Evolutionary conservation across 2,888 invertebrate species (phyloP).

Genomic region (Catocala nupta): DNA sequence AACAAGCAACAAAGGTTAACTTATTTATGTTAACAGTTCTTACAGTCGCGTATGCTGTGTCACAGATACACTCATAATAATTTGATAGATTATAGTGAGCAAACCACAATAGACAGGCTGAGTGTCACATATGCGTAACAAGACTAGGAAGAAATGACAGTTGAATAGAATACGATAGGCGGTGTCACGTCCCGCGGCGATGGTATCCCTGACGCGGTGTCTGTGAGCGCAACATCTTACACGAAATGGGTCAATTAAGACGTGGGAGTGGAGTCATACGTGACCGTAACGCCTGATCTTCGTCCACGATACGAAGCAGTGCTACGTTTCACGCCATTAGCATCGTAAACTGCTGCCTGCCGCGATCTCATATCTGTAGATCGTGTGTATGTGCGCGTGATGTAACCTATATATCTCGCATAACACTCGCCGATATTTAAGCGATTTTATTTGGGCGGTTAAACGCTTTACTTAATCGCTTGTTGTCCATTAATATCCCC

Average conservation of each 20-base stretch:
- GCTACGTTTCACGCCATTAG: constrained; percentile 82
- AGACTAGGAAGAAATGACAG: constrained; percentile 53
- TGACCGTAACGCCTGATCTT: constrained; percentile 84
- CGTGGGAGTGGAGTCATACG: constrained; percentile 84
- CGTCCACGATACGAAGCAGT: constrained; percentile 68
- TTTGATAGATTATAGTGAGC: constrained; percentile 23
- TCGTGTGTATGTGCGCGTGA: constrained; percentile 34
- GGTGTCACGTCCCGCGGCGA: constrained; percentile 81
- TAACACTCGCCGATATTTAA: constrained; percentile 33
- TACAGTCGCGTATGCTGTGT: not conserved
- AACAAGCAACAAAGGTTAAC: no score
- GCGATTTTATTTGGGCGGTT: constrained; percentile 28
- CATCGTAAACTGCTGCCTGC: constrained; percentile 64
- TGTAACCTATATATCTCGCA: constrained; percentile 21
- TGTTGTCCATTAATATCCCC: constrained; percentile 42
- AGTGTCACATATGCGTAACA: constrained; percentile 59
- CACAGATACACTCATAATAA: constrained; percentile 22
- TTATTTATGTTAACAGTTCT: no score
- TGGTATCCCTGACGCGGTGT: constrained; percentile 81
- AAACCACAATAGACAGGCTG: constrained; percentile 25
- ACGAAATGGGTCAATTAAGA: constrained; percentile 87
- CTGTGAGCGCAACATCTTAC: constrained; percentile 77
- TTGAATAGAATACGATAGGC: constrained; percentile 58
- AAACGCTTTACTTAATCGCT: constrained; percentile 41
- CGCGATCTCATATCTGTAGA: constrained; percentile 59